Percentiles rank a stretch among this genome's conserved stretches.
Evolutionary conservation across 2,888 invertebrate species (phyloP).

Genomic region (Caenorhabditis parvicauda): DNA sequence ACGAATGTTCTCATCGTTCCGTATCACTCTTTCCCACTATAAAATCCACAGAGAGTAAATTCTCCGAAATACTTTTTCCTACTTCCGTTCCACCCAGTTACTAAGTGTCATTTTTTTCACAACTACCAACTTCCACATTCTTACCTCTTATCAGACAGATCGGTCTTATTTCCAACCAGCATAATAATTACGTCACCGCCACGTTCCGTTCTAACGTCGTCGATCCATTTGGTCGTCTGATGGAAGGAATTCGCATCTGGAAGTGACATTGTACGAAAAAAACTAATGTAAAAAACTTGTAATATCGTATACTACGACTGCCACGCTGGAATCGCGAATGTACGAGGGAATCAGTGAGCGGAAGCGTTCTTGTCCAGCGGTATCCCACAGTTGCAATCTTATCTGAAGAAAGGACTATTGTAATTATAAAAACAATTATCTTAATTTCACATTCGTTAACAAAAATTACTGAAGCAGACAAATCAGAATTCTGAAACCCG

Average conservation of each 20-base stretch:
- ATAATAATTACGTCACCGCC: conserved; percentile 99
- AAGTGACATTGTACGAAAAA: conserved; percentile 5
- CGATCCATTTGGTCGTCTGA: conserved; percentile 99
- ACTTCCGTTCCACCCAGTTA: background rate
- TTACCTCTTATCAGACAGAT: conserved; percentile 93
- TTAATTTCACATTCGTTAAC: no score
- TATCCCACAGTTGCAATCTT: conserved; percentile 93
- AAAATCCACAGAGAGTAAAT: no score
- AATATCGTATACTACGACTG: conserved; percentile 97
- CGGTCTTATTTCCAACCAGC: conserved; percentile 99
- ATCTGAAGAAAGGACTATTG: conserved; percentile 67
- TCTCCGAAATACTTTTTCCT: background rate
- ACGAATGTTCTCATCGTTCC: no score
- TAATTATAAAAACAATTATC: background rate
- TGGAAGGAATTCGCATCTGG: conserved; percentile 96
- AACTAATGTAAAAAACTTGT: conserved; percentile 75
- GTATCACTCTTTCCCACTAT: no score
- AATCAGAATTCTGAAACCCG: no score
- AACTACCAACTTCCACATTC: background rate
- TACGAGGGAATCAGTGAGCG: conserved; percentile 95
- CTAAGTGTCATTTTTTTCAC: background rate
- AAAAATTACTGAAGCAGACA: no score
- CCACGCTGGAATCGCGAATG: conserved; percentile 96
- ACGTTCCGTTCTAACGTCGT: conserved; percentile 96
- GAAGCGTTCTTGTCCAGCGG: conserved; percentile 87